Percentiles rank a stretch among this genome's conserved stretches.
These are phyloP conservation scores for Carpatolechia fugitivella DNA, from an alignment of 2,888 invertebrate species.

Conservation along the genomic window DNA sequence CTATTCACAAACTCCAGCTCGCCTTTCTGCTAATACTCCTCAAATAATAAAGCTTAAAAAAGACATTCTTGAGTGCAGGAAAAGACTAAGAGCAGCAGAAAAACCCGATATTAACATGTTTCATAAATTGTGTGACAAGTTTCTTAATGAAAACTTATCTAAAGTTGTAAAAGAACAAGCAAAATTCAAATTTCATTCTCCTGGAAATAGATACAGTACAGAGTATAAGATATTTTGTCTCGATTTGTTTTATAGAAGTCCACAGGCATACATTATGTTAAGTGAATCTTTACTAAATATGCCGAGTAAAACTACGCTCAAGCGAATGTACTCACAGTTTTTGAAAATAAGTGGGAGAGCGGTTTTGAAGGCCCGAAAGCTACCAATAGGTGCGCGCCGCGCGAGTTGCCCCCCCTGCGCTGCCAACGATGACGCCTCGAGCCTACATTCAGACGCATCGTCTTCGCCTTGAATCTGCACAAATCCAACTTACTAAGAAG, in stretches of 20 bases:
- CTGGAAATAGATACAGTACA: constrained; percentile 15
- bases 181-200: constrained; percentile 16
- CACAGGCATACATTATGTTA: constrained; percentile 27
- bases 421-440: too few relatives aligned
- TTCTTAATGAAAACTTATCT: constrained; percentile 23
- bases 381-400: too few relatives aligned
- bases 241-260: constrained; percentile 29
- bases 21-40: neutral
- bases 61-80: neutral
- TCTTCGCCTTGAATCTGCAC: too few relatives aligned
- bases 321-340: constrained; percentile 14
- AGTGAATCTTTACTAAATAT: constrained; percentile 19
- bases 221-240: constrained; percentile 25
- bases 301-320: constrained; percentile 22
- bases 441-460: too few relatives aligned
- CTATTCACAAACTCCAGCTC: neutral
- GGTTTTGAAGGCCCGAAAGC: too few relatives aligned
- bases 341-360: too few relatives aligned
- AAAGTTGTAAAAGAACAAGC: constrained; percentile 23
- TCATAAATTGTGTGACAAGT: constrained; percentile 19
- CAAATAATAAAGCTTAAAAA: neutral
- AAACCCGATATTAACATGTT: constrained; percentile 11
- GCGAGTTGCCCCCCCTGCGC: too few relatives aligned
- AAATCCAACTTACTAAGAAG: too few relatives aligned
- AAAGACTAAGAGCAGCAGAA: neutral